Percentiles rank a stretch among this genome's conserved stretches.
These are phyloP conservation scores for Turritopsis dohrnii DNA, from an alignment of 30 jellyfish, hydroid and myxozoan genomes.

Conservation along the genomic window DNA sequence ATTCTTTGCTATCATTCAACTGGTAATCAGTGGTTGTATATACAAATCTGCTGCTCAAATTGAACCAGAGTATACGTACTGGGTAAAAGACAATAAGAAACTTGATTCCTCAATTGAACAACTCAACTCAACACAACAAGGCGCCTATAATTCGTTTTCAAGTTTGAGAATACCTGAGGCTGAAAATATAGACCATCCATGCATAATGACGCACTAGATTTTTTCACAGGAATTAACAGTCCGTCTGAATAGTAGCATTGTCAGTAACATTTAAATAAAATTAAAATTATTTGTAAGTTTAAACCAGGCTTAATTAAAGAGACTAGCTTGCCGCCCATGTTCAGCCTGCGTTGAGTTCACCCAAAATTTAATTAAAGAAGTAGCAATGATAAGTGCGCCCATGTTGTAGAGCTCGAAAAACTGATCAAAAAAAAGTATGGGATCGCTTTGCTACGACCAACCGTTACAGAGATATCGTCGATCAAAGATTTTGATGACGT, in stretches of 20 bases:
- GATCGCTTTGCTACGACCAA: no score
- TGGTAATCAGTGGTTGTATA: neutral
- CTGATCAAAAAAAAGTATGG: no score
- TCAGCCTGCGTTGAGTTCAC: no score
- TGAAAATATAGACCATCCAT: neutral
- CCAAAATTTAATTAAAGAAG: no score
- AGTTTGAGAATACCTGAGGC: neutral
- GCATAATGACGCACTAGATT: neutral
- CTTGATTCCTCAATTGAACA: neutral
- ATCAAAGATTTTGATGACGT: no score
- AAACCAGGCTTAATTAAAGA: no score
- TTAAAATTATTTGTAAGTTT: no score
- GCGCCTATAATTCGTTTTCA: neutral
- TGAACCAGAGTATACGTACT: neutral
- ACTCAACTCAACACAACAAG: neutral
- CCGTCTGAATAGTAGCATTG: neutral
- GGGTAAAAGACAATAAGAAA: neutral
- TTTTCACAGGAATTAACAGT: neutral
- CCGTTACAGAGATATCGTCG: no score
- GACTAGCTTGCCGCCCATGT: no score
- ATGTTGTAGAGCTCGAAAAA: no score
- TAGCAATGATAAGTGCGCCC: no score
- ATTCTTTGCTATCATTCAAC: neutral
- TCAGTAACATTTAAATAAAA: no score
- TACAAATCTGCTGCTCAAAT: neutral